Evolutionary conservation across 2,113 vertebrate genomes (phyloP).

Genomic region (Tilapia sparmanii): DNA sequence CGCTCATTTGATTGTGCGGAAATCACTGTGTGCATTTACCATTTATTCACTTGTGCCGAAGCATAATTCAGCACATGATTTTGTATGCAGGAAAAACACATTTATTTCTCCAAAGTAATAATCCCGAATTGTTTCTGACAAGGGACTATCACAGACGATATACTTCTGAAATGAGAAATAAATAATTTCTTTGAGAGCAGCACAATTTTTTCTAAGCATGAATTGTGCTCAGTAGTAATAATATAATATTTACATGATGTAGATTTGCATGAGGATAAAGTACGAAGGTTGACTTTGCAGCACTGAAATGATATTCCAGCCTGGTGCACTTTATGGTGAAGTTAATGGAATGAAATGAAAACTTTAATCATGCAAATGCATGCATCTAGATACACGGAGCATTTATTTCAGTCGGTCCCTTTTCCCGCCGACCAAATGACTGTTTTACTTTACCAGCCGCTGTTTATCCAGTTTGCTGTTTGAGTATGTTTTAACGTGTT

Average conservation of each 20-base stretch:
- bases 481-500: slow-evolving; percentile 66
- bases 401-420: neutral
- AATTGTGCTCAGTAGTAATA: neutral
- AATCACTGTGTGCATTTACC: neutral
- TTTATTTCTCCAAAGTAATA: slow-evolving; percentile 20
- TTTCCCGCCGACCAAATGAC: neutral
- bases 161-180: neutral
- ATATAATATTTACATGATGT: neutral
- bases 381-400: neutral
- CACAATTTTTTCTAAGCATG: neutral
- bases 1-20: neutral
- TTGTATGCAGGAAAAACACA: neutral
- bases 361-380: neutral
- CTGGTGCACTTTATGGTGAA: neutral
- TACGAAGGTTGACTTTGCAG: neutral
- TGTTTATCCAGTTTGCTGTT: slow-evolving; percentile 4
- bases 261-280: neutral
- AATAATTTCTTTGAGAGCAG: slow-evolving; percentile 5
- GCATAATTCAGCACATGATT: neutral
- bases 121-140: slow-evolving; percentile 26
- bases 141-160: slow-evolving; percentile 59
- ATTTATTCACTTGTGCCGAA: neutral
- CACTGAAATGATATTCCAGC: neutral
- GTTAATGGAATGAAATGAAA: neutral
- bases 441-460: neutral